phyloP scores from a whole-genome alignment of 2,113 vertebrate genomes.

The Epinephelus lanceolatus region DNA sequence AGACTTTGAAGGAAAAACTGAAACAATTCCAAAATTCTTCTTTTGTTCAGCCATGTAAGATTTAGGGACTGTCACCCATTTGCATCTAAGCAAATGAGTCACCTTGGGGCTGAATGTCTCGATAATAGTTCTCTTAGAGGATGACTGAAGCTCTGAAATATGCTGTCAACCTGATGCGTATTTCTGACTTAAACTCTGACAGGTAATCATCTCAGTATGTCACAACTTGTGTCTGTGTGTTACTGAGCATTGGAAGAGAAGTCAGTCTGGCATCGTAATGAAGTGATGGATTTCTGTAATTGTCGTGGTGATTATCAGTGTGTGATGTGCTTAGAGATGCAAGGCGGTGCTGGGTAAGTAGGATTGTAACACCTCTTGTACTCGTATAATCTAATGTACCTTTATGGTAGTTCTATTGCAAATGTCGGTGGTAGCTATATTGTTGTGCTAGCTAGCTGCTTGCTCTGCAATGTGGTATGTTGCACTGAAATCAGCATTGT shows the following conservation, averaged over 20 bases:
- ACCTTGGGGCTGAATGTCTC: conserved; percentile 65
- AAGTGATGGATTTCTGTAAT: conserved; percentile 43
- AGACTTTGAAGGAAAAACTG: conserved; percentile 35
- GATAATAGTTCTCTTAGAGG: conserved; percentile 7
- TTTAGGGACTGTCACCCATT: conserved; percentile 41
- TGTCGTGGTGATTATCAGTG: conserved; percentile 62
- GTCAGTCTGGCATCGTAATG: conserved; percentile 7
- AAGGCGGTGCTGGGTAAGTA: conserved; percentile 62
- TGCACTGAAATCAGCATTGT: conserved; percentile 71
- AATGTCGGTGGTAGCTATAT: conserved; percentile 72
- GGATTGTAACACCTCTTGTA: conserved; percentile 70
- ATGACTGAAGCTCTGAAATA: conserved; percentile 31
- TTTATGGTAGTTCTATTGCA: conserved; percentile 72
- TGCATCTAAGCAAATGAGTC: conserved; percentile 39
- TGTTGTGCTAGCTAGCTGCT: conserved; percentile 75
- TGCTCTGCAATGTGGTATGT: conserved; percentile 75
- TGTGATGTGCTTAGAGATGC: conserved; percentile 57
- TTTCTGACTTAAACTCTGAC: conserved; percentile 7
- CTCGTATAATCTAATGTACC: conserved; percentile 72
- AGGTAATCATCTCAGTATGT: conserved; percentile 63
- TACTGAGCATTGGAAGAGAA: conserved; percentile 59
- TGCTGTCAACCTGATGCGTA: conserved; percentile 1
- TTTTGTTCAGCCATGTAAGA: conserved; percentile 43
- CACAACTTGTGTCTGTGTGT: conserved; percentile 85
- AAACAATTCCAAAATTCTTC: conserved; percentile 35